Evolutionary conservation across 2,113 vertebrate species (phyloP), one percentile per base, ranked within the genome.

Genomic region (Sisor rabdophorus): DNA sequence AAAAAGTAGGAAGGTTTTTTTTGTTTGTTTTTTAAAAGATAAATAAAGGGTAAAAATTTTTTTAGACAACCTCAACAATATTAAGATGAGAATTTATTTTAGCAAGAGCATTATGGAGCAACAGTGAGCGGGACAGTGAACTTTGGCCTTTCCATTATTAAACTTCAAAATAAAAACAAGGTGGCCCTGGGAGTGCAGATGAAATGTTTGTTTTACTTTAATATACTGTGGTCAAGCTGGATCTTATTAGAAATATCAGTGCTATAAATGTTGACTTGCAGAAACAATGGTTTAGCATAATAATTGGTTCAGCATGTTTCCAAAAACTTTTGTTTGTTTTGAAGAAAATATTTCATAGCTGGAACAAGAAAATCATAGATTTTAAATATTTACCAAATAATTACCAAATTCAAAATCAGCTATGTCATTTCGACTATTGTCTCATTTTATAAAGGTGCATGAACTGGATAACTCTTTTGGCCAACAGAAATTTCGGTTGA

Each of bases 1-100:
- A 89, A 89, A 91, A 92, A 54, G 92, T 89, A 86, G 92, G 91
- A 90, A 26, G 11, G 24, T 90, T 92, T 89, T 89, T 89, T 85
- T 92, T 92, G 92, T 93, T 93, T 93, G 93, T 92, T 74, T 36
- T 36, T 36, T 36, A 36, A 36, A 4, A 36, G 3, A 44, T 60
- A 54, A 47, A 70, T 24, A 59, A n/a, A 71, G 71, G 78, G 36
- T 78, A 75, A 52, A 64, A 75, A 55, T 78, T 76, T 26, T 76
- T 76, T 68, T 68, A 82, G 77, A 24, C 30, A 60, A 44, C 44
- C 71, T 68, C 71, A 68, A 54, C 40, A 67, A 64, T 71, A 68
- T 68, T 71, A 68, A 77, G 54, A 80, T 67, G 11, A 80, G 64
- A 55, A 74, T 74, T 61, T 75, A 65, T 79, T 82, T 68, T 82